Base-by-base conservation (phyloP, 2,888 invertebrate species). In the Auanema freiburgensis region DNA sequence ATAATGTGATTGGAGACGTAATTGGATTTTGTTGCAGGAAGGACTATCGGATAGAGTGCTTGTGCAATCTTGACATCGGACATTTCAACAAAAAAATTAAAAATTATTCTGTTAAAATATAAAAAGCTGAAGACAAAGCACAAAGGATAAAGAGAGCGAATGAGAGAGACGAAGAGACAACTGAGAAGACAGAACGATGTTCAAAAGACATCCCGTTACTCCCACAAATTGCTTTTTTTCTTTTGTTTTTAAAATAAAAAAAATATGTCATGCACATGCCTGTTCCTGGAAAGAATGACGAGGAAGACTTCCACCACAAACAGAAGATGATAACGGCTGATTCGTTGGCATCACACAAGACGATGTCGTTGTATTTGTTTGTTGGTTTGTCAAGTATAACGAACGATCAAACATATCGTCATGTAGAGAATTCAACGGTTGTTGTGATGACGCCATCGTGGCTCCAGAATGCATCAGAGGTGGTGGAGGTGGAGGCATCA, bases 401-500 rank as follows among this genome's bases (percentile, higher is more conserved):
- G 63, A 56, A 11, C 58, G 57, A 40, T 71, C 74, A 51, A 68
- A 74, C 8, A 71, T 53, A 18, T 70, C 71, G 41, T 67, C 71
- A 50, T 69, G 67, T 33, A 67, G 18, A n/a, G 65, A 58, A 18
- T 41, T 33, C 42, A 57, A 46, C 14, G 44, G 49, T 18, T 55
- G 55, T 12, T 56, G 25, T 11, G 59, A 43, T 12, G 59, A 59
- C 10, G 56, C 16, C 33, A 25, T 41, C n/a, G 46, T 55, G 16
- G 46, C 63, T 25, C 65, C 24, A 33, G 65, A 61, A 33, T 57
- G 60, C 14, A 59, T 67, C 44, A 67, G 56, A n/a, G 69, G 72
- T 24, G 76, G 74, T 12, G 74, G 76, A n/a, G 76, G 76, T 24
- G 74, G 74, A 18, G 76, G 76, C 67, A 71, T 72, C 58, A 74